Percentiles rank a stretch among this genome's conserved stretches.
Conservation (phyloP, 2,113 vertebrate species). For the human (Homo sapiens) region DNA sequence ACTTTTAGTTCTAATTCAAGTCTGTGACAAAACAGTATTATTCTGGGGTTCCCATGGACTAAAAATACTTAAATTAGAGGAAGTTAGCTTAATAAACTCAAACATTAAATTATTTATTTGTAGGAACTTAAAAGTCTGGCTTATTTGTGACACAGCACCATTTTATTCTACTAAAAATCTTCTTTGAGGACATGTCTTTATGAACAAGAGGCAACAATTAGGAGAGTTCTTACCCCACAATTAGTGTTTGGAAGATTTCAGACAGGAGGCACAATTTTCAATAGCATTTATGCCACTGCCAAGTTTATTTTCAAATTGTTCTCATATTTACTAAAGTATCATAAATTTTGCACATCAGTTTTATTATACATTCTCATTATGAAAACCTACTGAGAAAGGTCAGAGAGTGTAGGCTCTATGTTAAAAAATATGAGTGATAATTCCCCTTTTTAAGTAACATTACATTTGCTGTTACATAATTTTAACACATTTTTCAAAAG, state of each 20-base stretch:
- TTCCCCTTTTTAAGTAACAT: neutral
- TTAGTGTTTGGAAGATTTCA: slow-evolving; percentile 26
- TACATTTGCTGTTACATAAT: neutral
- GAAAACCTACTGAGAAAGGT: neutral
- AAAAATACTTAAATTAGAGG: neutral
- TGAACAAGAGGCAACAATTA: slow-evolving; percentile 19
- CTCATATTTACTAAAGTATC: neutral
- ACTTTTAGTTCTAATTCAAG: neutral
- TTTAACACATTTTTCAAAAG: neutral
- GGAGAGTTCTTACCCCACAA: slow-evolving; percentile 51
- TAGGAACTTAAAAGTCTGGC: neutral
- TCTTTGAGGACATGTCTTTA: slow-evolving; percentile 49
- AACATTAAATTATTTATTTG: neutral
- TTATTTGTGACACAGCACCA: neutral
- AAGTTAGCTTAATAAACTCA: neutral
- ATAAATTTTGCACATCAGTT: neutral
- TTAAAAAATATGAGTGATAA: neutral
- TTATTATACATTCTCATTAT: neutral
- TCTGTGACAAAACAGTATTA: neutral
- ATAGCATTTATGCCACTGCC: neutral
- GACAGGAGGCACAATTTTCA: neutral
- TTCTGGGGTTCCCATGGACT: neutral
- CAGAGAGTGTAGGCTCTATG: neutral
- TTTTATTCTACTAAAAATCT: slow-evolving; percentile 19
- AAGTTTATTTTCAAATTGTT: slow-evolving; percentile 56